Conservation (phyloP, 64 coral and sea anemone species). For the Orbicella faveolata region DNA sequence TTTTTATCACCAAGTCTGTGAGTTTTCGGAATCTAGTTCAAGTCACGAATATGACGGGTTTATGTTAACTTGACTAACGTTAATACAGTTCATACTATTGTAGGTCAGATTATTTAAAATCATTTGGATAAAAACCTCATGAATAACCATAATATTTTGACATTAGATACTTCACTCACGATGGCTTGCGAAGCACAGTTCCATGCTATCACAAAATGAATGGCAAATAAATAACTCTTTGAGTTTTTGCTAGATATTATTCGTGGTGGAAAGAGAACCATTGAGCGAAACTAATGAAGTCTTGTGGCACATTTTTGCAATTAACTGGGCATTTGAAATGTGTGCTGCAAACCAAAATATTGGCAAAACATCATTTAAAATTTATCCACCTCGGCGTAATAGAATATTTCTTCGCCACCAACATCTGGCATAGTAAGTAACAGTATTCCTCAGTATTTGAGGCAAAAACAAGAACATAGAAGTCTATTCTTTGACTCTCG, state of each 20-base stretch:
- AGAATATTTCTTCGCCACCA: not conserved
- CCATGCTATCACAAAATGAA: too few relatives aligned
- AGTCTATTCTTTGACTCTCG: not conserved
- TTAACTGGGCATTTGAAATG: not conserved
- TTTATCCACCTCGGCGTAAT: not conserved
- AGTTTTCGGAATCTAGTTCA: too few relatives aligned
- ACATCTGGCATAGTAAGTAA: not conserved
- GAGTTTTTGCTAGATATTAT: too few relatives aligned
- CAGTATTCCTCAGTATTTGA: not conserved
- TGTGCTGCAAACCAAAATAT: not conserved
- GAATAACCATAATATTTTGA: not conserved
- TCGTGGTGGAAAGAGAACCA: too few relatives aligned
- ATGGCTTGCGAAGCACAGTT: too few relatives aligned
- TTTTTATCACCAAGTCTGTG: too few relatives aligned
- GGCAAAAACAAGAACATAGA: not conserved
- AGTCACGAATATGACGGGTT: too few relatives aligned
- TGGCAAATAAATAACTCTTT: too few relatives aligned
- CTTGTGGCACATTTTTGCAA: not conserved
- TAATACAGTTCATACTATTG: too few relatives aligned
- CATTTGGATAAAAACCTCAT: not conserved
- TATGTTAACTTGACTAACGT: too few relatives aligned
- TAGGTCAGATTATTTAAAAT: not conserved
- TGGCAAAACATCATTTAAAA: constrained; percentile 8
- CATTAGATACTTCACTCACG: too few relatives aligned
- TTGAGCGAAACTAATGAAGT: too few relatives aligned